phyloP scores from a whole-genome alignment of 2,113 vertebrate genomes.

The Albula goreensis region DNA sequence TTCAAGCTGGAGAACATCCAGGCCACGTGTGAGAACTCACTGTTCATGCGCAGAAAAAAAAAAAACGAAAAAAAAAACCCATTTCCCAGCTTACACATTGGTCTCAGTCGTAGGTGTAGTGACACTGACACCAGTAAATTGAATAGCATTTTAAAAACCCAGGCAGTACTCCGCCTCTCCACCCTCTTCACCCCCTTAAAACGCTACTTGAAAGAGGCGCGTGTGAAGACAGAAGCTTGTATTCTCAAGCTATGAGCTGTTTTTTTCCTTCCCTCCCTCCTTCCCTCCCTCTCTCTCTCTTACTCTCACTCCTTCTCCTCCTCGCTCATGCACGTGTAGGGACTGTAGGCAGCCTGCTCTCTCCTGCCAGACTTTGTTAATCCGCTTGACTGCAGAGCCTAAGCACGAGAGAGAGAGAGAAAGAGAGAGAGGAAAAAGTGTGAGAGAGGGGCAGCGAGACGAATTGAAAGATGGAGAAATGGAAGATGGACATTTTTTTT shows the following conservation, averaged over 20 bases:
- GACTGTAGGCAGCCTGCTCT: conserved; percentile 55
- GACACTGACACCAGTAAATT: too few relatives aligned
- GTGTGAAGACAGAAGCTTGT: background rate
- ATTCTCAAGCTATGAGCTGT: background rate
- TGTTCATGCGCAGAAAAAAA: background rate
- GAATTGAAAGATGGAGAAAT: background rate
- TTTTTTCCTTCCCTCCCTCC: conserved; percentile 40
- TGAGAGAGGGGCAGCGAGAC: background rate
- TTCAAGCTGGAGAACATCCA: conserved; percentile 20
- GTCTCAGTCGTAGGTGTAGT: too few relatives aligned
- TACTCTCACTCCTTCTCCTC: background rate
- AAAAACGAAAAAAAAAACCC: too few relatives aligned
- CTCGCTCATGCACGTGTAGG: conserved; percentile 51
- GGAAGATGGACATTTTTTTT: background rate
- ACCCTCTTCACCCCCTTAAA: background rate
- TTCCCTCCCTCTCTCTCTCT: conserved; percentile 31
- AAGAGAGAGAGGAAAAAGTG: background rate
- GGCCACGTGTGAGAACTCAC: conserved; percentile 19
- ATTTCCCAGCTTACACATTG: too few relatives aligned
- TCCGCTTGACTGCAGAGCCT: conserved; percentile 74
- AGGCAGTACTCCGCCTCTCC: background rate
- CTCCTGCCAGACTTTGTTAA: conserved; percentile 75
- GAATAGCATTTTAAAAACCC: too few relatives aligned
- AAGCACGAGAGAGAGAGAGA: conserved; percentile 61
- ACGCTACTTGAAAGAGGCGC: background rate